Conservation (phyloP, 2,888 invertebrate species). For the Melinaea menophilus region DNA sequence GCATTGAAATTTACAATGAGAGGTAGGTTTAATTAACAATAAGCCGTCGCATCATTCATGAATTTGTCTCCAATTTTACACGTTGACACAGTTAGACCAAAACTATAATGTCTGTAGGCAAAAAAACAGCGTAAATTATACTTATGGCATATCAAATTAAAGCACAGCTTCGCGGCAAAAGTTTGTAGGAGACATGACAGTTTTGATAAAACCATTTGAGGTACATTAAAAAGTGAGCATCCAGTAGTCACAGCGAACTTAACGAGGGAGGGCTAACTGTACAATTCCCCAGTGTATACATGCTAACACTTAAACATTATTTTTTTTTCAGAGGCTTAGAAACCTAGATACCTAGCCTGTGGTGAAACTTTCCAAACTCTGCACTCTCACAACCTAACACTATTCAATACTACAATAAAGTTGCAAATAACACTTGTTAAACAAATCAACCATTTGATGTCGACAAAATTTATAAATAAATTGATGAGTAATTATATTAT, state of each 20-base stretch:
- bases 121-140: slow-evolving; percentile 53
- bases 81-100: slow-evolving; percentile 65
- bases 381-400: slow-evolving; percentile 53
- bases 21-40: slow-evolving; percentile 75
- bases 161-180: slow-evolving; percentile 64
- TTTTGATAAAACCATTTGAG: slow-evolving; percentile 68
- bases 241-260: slow-evolving; percentile 76
- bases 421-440: slow-evolving; percentile 52
- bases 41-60: slow-evolving; percentile 60
- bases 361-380: slow-evolving; percentile 76
- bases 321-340: slow-evolving; percentile 69
- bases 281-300: slow-evolving; percentile 76
- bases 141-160: slow-evolving; percentile 58
- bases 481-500: slow-evolving; percentile 28
- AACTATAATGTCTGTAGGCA: slow-evolving; percentile 59
- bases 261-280: slow-evolving; percentile 78
- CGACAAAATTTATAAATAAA: slow-evolving; percentile 45
- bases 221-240: slow-evolving; percentile 69
- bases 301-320: slow-evolving; percentile 77
- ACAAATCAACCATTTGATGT: slow-evolving; percentile 56
- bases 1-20: slow-evolving; percentile 75
- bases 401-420: slow-evolving; percentile 49
- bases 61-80: slow-evolving; percentile 75
- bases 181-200: slow-evolving; percentile 57
- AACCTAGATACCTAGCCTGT: slow-evolving; percentile 69